Base-by-base conservation (phyloP, 1,140 invertebrate genomes). In the Pachyrhynchus sulphureomaculatus region DNA sequence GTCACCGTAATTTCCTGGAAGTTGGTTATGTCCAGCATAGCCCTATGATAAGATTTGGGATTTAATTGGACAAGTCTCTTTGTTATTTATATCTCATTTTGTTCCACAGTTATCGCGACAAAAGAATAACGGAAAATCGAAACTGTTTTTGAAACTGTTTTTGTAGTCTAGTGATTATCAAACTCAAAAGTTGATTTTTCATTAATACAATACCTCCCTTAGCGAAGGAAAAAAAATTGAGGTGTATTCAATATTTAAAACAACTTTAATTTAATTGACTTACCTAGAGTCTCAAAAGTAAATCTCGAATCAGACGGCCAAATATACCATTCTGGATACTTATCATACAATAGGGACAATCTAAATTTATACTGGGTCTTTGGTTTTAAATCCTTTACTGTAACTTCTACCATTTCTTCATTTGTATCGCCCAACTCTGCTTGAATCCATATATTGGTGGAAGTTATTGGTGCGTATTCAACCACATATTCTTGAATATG, bases 241-340 rank as follows among this genome's bases (percentile, higher is more conserved):
- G 1, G 12, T 1, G 12, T 13, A 2, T 75, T 57, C 12, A 48
- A n/a, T n/a, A n/a, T n/a, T n/a, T n/a, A n/a, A n/a, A n/a, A n/a
- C n/a, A n/a, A n/a, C n/a, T n/a, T n/a, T n/a, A n/a, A n/a, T n/a
- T n/a, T n/a, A n/a, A n/a, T 41, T 51, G 44, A 62, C 63, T 59
- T 81, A 88, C 88, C 87, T 26, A 87, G 70, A 4, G 92, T 94
- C 77, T 88, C 85, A 73, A 87, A 93, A 2, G 81, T 82, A 69
- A 90, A 92, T 44, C 78, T 76, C 1, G 81, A 80, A 64, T 88
- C 84, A 0, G 74, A 64, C 0, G 91, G 88, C 84, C 89, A 93
- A 18, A 83, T 70, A 65, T 86, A 90, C 0, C 80, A 71, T 17
- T 81, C 75, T 0, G 76, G 75, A 20, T 82, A 79, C n/a, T 78